Evolutionary conservation across 2,888 invertebrate genomes (phyloP), one percentile per base, ranked within the genome.

Genomic region (Spodoptera littoralis): DNA sequence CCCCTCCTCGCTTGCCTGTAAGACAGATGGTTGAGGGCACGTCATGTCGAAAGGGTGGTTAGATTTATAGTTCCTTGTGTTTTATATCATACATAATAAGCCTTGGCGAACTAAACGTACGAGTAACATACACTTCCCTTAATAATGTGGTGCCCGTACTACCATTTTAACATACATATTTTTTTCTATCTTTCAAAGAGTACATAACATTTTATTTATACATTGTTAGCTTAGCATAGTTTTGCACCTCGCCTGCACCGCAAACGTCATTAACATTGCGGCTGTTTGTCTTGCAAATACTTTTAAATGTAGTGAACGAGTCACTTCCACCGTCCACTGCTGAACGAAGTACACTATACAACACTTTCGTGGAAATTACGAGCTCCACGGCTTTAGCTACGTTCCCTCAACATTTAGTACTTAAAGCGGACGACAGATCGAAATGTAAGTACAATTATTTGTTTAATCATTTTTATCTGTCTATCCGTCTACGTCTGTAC

Each of bases 211-310:
- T 27, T 5, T 27, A 27, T 27, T 27, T 27, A 27, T 27, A 27
- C 27, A 27, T 18, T 18, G 18, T 18, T 18, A 27, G 4, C n/a
- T 22, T 13, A 12, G 27, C 9, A n/a, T 42, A 18, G 18, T 18
- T 18, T 18, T 18, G 18, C 18, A 42, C 4, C 8, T 9, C 24
- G 43, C n/a, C 22, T 13, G 9, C 12, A 41, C 22, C 18, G 43
- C 13, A 56, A 43, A 44, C 52, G 30, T 67, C 69, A 73, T 51
- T 73, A 67, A 73, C 73, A 41, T 72, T 48, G 73, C 53, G 44
- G 9, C 44, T 36, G 36, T 73, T 69, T 54, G 68, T 54, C 60
- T 67, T 30, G 73, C 44, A 68, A 73, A 73, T 54, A 73, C 49
- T 73, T 73, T 50, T 58, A 53, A 49, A 45, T 56, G 46, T 61